These are phyloP conservation scores for Trochalopteron elliotii DNA, from an alignment of 2,113 vertebrate genomes.

Conservation along the genomic window DNA sequence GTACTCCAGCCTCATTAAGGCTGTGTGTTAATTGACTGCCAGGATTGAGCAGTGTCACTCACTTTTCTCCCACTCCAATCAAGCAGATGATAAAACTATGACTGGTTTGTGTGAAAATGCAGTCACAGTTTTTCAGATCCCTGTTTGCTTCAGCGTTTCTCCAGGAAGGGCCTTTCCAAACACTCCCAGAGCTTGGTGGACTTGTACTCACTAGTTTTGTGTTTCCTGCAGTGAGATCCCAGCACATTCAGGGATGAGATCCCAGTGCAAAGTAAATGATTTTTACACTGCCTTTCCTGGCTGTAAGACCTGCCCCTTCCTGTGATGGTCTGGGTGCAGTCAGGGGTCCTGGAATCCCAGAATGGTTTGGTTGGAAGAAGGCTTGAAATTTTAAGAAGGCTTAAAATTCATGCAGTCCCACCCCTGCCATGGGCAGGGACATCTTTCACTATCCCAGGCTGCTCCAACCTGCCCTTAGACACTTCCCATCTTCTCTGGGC, in stretches of 20 bases:
- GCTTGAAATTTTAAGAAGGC: no score
- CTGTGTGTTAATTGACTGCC: not conserved
- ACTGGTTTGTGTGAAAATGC: not conserved
- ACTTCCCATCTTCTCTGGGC: not conserved
- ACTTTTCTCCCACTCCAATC: not conserved
- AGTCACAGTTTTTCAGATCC: not conserved
- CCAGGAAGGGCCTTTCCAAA: not conserved
- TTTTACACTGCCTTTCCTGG: not conserved
- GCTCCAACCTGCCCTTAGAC: not conserved
- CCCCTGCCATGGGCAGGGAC: not conserved
- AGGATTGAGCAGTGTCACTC: not conserved
- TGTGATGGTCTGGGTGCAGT: not conserved
- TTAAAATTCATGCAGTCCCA: not conserved
- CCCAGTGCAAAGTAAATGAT: not conserved
- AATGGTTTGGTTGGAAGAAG: not conserved
- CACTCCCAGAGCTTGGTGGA: not conserved
- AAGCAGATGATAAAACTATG: not conserved
- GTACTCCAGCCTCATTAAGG: not conserved
- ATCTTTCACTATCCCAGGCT: not conserved
- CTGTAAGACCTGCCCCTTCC: not conserved
- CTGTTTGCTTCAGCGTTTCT: not conserved
- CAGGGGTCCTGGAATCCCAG: not conserved
- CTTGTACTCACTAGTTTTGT: fast-evolving
- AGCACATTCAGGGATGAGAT: not conserved
- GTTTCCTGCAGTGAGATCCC: not conserved